Conservation (phyloP, 2,888 invertebrate species). For the Stenichneumon culpator region DNA sequence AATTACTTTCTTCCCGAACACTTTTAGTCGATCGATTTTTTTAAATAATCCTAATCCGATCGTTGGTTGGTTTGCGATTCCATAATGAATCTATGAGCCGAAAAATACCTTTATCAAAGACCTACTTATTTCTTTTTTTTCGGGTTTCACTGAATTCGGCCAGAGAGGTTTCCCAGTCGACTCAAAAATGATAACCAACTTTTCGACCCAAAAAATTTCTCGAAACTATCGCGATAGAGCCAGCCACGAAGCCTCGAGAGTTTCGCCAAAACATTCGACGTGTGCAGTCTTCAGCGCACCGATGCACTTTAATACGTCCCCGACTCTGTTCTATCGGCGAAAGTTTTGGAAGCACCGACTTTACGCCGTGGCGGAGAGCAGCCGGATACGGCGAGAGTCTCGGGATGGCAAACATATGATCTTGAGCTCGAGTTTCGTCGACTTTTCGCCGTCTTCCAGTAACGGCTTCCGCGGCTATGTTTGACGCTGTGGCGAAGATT, state of each 20-base stretch:
- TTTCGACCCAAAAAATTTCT: conserved; percentile 36
- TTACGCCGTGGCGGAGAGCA: not conserved
- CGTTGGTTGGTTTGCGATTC: too few species aligned
- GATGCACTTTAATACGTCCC: not conserved
- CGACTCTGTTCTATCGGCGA: conserved; percentile 25
- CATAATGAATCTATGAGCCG: not conserved
- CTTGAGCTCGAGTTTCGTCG: conserved; percentile 25
- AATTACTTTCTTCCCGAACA: too few species aligned
- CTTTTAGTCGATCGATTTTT: too few species aligned
- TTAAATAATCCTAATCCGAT: too few species aligned
- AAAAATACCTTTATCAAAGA: not conserved
- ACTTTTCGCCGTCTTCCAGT: conserved; percentile 16
- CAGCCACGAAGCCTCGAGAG: conserved; percentile 13
- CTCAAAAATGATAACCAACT: conserved; percentile 25
- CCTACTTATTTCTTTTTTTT: too few species aligned
- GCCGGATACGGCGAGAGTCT: not conserved
- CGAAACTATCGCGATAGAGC: conserved; percentile 20
- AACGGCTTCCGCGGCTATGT: conserved; percentile 28
- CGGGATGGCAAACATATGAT: conserved; percentile 9
- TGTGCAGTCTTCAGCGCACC: not conserved
- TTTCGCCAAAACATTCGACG: conserved; percentile 6
- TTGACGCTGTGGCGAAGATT: conserved; percentile 21
- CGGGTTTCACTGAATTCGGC: too few species aligned
- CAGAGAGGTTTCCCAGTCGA: too few species aligned
- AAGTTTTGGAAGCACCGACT: conserved; percentile 20